Evolutionary conservation across 2,797 vertebrate species (phyloP), one percentile per base, ranked within the genome.

Genomic region (Thripadectes ignobilis): DNA sequence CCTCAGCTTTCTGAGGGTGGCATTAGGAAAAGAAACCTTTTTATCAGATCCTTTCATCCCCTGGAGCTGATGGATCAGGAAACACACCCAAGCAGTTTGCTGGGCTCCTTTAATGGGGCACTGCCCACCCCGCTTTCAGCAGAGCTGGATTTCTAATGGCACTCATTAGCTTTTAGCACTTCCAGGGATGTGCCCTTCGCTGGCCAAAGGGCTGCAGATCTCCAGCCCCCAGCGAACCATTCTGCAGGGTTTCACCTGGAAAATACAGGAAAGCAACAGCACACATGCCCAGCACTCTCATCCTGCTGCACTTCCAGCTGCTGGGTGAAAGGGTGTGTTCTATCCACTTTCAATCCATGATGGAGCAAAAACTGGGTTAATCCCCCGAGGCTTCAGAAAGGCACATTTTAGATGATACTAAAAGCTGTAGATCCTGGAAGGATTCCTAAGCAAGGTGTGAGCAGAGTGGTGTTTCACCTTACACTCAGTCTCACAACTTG

Each of bases 101-200:
- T 89, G 34, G 2, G 32, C 11, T 12, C n/a, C 27, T 62, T 75
- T 7, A 22, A 11, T 6, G 43, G 55, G 43, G 2, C 36, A 34
- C 38, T 84, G 84, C 65, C 68, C 65, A 21, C 34, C 22, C 6
- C 55, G 9, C 61, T 81, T 63, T 3, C n/a, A 38, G 1, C 27
- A 58, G 75, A 82, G 39, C 63, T 91, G 22, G 0, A n/a, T 89
- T 85, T 63, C 49, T 73, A 61, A 48, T 67, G 45, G 43, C 65
- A 76, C 14, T 14, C 85, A 22, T 88, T 59, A 83, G 55, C 65
- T 94, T 55, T 88, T 66, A 89, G 75, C 48, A 20, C 32, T 58
- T 76, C 5, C 1, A 15, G 45, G 20, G 68, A 27, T 48, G n/a
- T 74, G 76, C 67, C 46, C 48, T 57, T 86, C 77, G n/a, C 61